A percentile compares a stretch with the other conserved stretches of the same genome.
Conservation (phyloP, 2,888 invertebrate species). For the Rhagophthalmus giganteus region DNA sequence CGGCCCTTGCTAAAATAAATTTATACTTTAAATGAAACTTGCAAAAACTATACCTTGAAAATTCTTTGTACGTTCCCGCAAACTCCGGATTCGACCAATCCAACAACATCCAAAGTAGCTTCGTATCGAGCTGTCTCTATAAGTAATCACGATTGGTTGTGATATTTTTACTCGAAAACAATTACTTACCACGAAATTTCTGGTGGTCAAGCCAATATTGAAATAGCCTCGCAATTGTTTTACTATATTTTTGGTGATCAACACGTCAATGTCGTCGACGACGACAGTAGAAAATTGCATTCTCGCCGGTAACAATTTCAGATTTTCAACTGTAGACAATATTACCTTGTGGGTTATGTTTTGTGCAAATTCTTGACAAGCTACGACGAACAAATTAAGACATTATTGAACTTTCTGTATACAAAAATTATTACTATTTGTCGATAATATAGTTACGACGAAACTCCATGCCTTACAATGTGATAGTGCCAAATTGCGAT, state of each 20-base stretch:
- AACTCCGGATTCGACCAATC: constrained; percentile 48
- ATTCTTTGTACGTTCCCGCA: constrained; percentile 44
- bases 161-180: not conserved
- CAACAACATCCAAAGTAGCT: constrained; percentile 48
- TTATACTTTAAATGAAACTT: not conserved
- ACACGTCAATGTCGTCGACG: constrained; percentile 44
- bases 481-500: constrained; percentile 44
- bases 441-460: no score
- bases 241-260: constrained; percentile 43
- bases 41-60: no score
- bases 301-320: constrained; percentile 40
- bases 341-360: constrained; percentile 26
- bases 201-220: constrained; percentile 46
- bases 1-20: not conserved
- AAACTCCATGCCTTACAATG: constrained; percentile 37
- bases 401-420: not conserved
- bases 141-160: constrained; percentile 3
- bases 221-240: constrained; percentile 42
- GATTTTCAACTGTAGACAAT: constrained; percentile 37
- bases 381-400: no score
- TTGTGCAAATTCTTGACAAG: constrained; percentile 15
- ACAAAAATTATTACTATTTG: not conserved
- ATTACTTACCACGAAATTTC: constrained; percentile 47
- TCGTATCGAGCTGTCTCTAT: constrained; percentile 46
- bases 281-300: constrained; percentile 41